Percentiles rank a stretch among this genome's conserved stretches.
Evolutionary conservation across 1,140 invertebrate species (phyloP).

Genomic region (Leptopilina clavipes): DNA sequence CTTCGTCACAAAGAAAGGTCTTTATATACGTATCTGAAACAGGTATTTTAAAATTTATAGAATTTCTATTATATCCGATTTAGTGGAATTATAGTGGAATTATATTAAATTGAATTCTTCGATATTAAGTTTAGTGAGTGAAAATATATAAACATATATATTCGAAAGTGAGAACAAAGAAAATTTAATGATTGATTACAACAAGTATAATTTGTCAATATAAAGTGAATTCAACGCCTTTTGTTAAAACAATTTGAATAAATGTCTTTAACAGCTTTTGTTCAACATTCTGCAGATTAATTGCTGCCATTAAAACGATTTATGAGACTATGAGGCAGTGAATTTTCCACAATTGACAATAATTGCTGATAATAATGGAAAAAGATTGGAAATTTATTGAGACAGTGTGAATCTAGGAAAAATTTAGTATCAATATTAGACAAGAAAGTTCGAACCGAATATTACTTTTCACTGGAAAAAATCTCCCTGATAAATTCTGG

Average conservation of each 20-base stretch:
- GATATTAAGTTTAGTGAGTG: too few relatives aligned
- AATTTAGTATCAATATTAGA: background rate
- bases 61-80: too few relatives aligned
- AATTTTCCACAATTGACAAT: conserved; percentile 10
- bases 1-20: conserved; percentile 91
- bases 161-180: background rate
- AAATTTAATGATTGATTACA: background rate
- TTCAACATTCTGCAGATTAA: conserved; percentile 13
- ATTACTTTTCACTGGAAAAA: too few relatives aligned
- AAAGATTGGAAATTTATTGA: conserved; percentile 35
- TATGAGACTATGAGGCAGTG: background rate
- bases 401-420: conserved; percentile 5
- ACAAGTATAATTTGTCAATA: background rate
- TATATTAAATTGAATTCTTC: too few relatives aligned
- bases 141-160: too few relatives aligned
- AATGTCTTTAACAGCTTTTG: background rate
- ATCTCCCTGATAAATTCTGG: background rate
- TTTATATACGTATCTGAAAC: conserved; percentile 93
- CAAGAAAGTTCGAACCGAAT: too few relatives aligned
- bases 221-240: background rate
- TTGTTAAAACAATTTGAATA: background rate
- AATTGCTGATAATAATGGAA: background rate
- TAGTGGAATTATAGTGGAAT: too few relatives aligned
- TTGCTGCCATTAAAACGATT: background rate
- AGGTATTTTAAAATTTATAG: background rate